These are phyloP conservation scores for Netelia fuscicornis DNA, from an alignment of 2,888 invertebrate genomes.

Conservation along the genomic window DNA sequence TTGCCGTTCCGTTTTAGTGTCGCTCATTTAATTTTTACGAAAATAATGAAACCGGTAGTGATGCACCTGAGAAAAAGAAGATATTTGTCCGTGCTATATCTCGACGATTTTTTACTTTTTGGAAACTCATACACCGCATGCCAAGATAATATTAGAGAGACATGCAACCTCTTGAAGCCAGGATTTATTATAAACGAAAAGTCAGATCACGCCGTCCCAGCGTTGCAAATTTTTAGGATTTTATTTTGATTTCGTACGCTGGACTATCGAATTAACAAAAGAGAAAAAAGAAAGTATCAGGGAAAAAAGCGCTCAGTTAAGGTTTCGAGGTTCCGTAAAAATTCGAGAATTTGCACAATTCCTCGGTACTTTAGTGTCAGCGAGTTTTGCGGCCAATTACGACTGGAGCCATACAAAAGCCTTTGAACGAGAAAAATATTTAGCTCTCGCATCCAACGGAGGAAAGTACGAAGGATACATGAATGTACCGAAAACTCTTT, in stretches of 20 bases:
- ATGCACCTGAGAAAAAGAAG: neutral
- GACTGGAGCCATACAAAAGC: no score
- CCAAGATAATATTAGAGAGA: neutral
- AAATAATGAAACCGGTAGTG: slow-evolving; percentile 26
- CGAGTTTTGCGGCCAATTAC: no score
- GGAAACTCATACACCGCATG: neutral
- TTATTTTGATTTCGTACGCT: slow-evolving; percentile 35
- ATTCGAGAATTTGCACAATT: no score
- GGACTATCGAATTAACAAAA: slow-evolving; percentile 36
- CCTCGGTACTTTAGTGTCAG: no score
- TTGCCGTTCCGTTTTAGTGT: neutral
- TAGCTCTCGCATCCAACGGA: slow-evolving; percentile 34
- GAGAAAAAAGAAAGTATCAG: slow-evolving; percentile 23
- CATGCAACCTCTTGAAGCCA: no score
- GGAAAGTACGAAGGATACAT: slow-evolving; percentile 47
- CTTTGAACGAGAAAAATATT: no score
- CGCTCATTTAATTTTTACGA: neutral
- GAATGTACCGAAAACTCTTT: slow-evolving; percentile 16
- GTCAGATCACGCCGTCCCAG: slow-evolving; percentile 36
- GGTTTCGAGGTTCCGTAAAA: no score
- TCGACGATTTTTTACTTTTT: no score
- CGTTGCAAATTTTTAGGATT: slow-evolving; percentile 34
- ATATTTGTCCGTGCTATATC: no score
- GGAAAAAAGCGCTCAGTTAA: no score
- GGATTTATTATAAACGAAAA: neutral